phyloP scores from a whole-genome alignment of 2,888 invertebrate species.

The Athalia rosae region DNA sequence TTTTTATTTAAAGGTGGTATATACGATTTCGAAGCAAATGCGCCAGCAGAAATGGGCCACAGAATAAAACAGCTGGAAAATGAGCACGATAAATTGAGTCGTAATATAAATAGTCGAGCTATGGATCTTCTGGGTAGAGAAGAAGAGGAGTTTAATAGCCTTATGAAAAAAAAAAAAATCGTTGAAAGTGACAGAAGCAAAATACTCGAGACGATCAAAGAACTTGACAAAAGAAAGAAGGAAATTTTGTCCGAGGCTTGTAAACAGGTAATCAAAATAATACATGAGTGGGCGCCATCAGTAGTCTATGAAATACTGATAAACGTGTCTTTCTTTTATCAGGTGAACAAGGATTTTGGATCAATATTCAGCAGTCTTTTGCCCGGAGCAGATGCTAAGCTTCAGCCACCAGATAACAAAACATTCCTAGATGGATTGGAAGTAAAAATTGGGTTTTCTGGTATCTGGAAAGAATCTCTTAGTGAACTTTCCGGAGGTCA shows the following conservation, averaged over 20 bases:
- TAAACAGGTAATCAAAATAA: slow-evolving; percentile 75
- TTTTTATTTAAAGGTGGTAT: slow-evolving; percentile 76
- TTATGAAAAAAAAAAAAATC: slow-evolving; percentile 82
- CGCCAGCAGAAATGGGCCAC: slow-evolving; percentile 77
- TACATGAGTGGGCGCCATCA: not conserved
- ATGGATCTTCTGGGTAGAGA: slow-evolving; percentile 91
- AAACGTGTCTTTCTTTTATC: slow-evolving; percentile 46
- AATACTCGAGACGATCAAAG: slow-evolving; percentile 86
- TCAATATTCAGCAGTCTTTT: slow-evolving; percentile 94
- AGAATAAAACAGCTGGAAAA: slow-evolving; percentile 77
- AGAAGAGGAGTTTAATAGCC: slow-evolving; percentile 86
- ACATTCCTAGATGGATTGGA: slow-evolving; percentile 91
- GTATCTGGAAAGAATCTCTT: slow-evolving; percentile 96
- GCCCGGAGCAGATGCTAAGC: slow-evolving; percentile 91
- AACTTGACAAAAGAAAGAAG: slow-evolving; percentile 94
- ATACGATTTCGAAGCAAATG: slow-evolving; percentile 81
- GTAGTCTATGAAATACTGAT: not conserved
- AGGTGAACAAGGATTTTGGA: slow-evolving; percentile 94
- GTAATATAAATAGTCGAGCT: slow-evolving; percentile 87
- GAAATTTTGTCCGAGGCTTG: slow-evolving; percentile 88
- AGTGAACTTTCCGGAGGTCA: slow-evolving; percentile 98
- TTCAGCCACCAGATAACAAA: slow-evolving; percentile 85
- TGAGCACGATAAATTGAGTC: slow-evolving; percentile 80
- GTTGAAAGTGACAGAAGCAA: slow-evolving; percentile 85
- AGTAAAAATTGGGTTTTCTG: slow-evolving; percentile 93